Percentiles rank a stretch among this genome's conserved stretches.
phyloP scores from a whole-genome alignment of 2,113 vertebrate genomes.

The Eidolon helvum region DNA sequence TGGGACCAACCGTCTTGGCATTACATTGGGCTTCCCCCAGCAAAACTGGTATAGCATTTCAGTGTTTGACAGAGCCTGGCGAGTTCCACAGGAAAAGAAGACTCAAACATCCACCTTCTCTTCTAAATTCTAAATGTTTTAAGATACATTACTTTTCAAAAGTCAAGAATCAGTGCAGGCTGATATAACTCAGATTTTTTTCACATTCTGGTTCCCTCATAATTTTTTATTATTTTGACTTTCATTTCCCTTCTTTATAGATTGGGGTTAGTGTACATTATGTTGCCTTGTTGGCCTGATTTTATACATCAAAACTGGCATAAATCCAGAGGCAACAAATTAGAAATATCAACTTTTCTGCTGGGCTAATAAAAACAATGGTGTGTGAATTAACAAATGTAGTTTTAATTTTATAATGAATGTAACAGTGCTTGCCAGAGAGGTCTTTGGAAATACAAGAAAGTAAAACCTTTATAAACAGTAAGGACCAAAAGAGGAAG shows the following conservation, averaged over 20 bases:
- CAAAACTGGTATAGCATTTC: not conserved
- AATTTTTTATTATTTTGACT: not conserved
- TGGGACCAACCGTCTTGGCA: not conserved
- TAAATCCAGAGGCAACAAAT: slow-evolving; percentile 59
- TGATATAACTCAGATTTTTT: not conserved
- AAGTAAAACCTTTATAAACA: slow-evolving; percentile 13
- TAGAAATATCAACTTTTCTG: slow-evolving; percentile 65
- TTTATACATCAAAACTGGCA: slow-evolving; percentile 47
- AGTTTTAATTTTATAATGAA: slow-evolving; percentile 67
- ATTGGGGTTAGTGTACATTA: not conserved
- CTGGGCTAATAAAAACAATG: slow-evolving; percentile 47
- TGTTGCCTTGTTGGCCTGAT: not conserved
- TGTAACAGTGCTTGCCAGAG: not conserved
- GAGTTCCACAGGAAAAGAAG: not conserved
- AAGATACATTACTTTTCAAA: not conserved
- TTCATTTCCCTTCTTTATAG: slow-evolving; percentile 38
- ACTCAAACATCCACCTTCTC: not conserved
- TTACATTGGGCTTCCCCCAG: not conserved
- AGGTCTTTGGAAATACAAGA: slow-evolving; percentile 24
- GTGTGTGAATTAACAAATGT: slow-evolving; percentile 53
- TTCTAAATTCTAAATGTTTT: not conserved
- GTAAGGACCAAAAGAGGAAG: not conserved
- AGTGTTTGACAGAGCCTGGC: no score
- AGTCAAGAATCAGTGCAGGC: not conserved
- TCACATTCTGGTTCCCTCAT: not conserved